Evolutionary conservation across 2,888 invertebrate genomes (phyloP).

Genomic region (Antheraea assamensis): DNA sequence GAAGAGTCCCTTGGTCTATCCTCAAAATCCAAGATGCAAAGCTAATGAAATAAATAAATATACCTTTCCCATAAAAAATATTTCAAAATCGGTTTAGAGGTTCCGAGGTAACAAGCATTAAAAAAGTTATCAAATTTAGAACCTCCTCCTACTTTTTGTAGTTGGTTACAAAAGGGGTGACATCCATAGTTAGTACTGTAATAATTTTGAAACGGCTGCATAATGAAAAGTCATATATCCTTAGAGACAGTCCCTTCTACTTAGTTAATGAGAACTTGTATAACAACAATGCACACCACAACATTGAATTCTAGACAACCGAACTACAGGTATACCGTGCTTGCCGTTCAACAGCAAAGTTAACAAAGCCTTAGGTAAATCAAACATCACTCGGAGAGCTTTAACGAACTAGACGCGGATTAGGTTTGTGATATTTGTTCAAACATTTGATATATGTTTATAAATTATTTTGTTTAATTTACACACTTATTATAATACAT

Average conservation of each 20-base stretch:
- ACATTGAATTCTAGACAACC: background rate
- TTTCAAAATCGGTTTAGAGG: too few relatives aligned
- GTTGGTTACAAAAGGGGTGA: background rate
- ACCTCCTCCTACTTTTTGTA: too few relatives aligned
- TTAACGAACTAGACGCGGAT: constrained; percentile 44
- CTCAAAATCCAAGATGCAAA: too few relatives aligned
- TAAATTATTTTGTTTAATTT: background rate
- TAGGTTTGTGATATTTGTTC: constrained; percentile 37
- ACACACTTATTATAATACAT: too few relatives aligned
- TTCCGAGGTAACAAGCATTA: too few relatives aligned
- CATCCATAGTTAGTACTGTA: background rate
- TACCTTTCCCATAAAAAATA: too few relatives aligned
- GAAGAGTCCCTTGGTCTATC: too few relatives aligned
- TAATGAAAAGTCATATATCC: background rate
- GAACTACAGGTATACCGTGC: constrained; percentile 18
- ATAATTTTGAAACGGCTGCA: background rate
- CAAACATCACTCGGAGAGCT: constrained; percentile 37
- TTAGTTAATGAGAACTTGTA: background rate
- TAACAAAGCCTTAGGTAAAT: constrained; percentile 33
- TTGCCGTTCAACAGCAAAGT: constrained; percentile 18
- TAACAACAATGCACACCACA: background rate
- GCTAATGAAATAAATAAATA: too few relatives aligned
- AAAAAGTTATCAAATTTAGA: too few relatives aligned
- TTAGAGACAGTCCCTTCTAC: background rate
- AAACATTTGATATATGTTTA: background rate